A percentile compares a stretch with the other conserved stretches of the same genome.
phyloP scores from a whole-genome alignment of 2,113 vertebrate species.

The Pelusios castaneus region DNA sequence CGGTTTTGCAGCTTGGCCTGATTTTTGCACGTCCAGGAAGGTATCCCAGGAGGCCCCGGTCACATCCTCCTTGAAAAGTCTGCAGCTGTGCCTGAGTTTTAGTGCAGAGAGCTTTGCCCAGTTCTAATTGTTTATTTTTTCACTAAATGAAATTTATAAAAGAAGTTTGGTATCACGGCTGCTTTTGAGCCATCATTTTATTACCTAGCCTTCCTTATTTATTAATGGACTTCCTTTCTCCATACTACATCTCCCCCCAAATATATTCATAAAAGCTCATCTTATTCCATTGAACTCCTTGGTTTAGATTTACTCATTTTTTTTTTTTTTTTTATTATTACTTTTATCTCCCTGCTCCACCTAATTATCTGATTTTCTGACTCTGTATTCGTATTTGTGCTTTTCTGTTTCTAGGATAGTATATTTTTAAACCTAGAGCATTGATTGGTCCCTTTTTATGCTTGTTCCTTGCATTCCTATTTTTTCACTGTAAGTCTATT shows the following conservation, averaged over 20 bases:
- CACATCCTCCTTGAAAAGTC: neutral
- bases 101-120: neutral
- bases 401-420: neutral
- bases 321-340: neutral
- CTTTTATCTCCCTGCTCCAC: neutral
- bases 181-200: neutral
- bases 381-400: neutral
- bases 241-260: fast-evolving
- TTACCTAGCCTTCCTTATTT: neutral
- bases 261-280: neutral
- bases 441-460: neutral
- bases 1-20: too few relatives aligned
- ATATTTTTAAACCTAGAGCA: neutral
- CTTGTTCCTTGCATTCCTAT: neutral
- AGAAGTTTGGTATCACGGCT: neutral
- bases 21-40: too few relatives aligned
- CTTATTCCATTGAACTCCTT: neutral
- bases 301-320: neutral
- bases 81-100: neutral
- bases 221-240: neutral
- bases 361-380: neutral
- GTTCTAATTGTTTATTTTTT: neutral
- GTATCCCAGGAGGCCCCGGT: too few relatives aligned
- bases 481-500: neutral
- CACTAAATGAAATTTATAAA: neutral